A percentile compares a stretch with the other conserved stretches of the same genome.
Evolutionary conservation across 1,140 invertebrate species (phyloP).

Genomic region (Parapsyche elsis): DNA sequence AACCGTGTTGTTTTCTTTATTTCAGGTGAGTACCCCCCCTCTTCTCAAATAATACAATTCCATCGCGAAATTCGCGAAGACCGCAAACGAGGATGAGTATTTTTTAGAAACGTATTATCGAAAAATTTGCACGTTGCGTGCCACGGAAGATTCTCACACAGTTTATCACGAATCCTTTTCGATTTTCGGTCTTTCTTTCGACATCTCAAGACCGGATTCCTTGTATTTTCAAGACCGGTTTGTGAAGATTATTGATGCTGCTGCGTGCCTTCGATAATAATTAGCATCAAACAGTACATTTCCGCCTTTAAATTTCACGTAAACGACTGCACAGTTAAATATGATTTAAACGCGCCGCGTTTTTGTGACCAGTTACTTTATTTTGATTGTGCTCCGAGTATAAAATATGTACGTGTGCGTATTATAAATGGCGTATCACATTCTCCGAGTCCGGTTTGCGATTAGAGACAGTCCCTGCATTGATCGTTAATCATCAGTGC

Average conservation of each 20-base stretch:
- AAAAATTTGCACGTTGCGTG: no score
- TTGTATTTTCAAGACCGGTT: not conserved
- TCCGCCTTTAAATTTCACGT: not conserved
- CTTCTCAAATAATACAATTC: not conserved
- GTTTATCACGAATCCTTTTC: not conserved
- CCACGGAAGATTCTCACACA: not conserved
- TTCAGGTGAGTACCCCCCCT: constrained; percentile 37
- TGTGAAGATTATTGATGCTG: not conserved
- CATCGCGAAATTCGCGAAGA: no score
- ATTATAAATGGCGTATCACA: no score
- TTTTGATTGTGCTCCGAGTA: no score
- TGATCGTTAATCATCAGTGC: constrained; percentile 6
- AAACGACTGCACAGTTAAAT: not conserved
- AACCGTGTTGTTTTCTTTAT: constrained; percentile 11
- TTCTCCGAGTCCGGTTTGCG: not conserved
- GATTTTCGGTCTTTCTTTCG: not conserved
- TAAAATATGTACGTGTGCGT: no score
- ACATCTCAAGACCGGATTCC: not conserved
- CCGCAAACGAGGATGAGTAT: no score
- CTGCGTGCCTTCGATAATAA: not conserved
- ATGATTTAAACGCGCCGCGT: not conserved
- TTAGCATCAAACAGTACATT: not conserved
- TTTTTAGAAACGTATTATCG: no score
- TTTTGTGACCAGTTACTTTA: no score
- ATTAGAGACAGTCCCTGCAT: constrained; percentile 9